A percentile compares a stretch with the other conserved stretches of the same genome.
phyloP scores from a whole-genome alignment of 2,797 vertebrate species.

The Discoglossus pictus region DNA sequence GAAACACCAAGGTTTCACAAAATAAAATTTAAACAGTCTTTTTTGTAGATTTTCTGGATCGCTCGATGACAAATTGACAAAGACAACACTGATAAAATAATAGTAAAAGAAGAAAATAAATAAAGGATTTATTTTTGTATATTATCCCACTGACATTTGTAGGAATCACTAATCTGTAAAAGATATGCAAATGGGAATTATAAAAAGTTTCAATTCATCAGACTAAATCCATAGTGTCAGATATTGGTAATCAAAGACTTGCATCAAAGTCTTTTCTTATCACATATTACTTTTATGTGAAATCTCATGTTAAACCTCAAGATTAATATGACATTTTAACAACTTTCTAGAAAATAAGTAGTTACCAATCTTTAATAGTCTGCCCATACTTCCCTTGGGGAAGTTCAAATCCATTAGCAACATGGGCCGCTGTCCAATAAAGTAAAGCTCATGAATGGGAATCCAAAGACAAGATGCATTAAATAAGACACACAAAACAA shows the following conservation, averaged over 20 bases:
- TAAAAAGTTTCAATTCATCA: conserved; percentile 39
- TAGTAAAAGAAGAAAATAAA: conserved; percentile 47
- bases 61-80: conserved; percentile 40
- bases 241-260: conserved; percentile 33
- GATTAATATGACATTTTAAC: conserved; percentile 51
- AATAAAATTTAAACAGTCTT: conserved; percentile 37
- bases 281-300: conserved; percentile 48
- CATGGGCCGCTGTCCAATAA: conserved; percentile 11
- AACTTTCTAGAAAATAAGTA: conserved; percentile 43
- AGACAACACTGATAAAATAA: conserved; percentile 9
- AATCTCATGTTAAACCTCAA: conserved; percentile 48
- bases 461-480: conserved; percentile 26
- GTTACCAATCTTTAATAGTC: conserved; percentile 32
- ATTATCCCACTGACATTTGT: neutral
- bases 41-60: conserved; percentile 51
- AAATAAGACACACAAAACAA: neutral
- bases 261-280: conserved; percentile 35
- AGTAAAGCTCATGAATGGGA: conserved; percentile 21
- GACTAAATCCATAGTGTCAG: conserved; percentile 37
- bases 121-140: conserved; percentile 37
- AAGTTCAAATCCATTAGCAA: conserved; percentile 39
- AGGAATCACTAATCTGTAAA: conserved; percentile 13
- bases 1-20: conserved; percentile 40
- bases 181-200: conserved; percentile 31
- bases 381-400: conserved; percentile 22